Base-by-base conservation (phyloP, 2,797 vertebrate species). In the Enteromius thamalakanensis region DNA sequence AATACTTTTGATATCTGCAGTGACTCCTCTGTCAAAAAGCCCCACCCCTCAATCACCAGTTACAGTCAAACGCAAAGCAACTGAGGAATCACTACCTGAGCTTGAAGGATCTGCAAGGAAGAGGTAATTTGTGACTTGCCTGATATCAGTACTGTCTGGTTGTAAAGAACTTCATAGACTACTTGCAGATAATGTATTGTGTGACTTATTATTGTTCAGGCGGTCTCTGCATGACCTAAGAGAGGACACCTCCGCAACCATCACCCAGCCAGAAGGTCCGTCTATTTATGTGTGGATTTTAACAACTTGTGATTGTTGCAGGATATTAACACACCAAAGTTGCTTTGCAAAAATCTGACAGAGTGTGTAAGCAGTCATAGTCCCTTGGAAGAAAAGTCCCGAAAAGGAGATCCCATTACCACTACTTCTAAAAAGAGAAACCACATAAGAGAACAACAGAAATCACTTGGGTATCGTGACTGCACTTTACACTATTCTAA, bases 191-290 rank as follows among this genome's bases (percentile, higher is more conserved):
- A 23, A 34, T 58, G 21, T 68, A 9, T 79, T 60, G 5, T 15
- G 23, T 26, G 42, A 14, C 58, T 45, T 86, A 2, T 84, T 69
- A 71, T 82, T 67, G 71, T 83, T 71, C 82, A 91, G 90, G 79
- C 86, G 87, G 23, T 90, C 89, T 55, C 62, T 91, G 49, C 90
- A 90, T 74, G 90, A 91, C 82, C 87, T 90, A 49, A 84, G 88
- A 77, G 85, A 85, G 6, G 86, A 86, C 53, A 67, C 4, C 14
- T 68, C 42, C 6, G 70, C 84, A 23, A 5, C 77, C 29, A 47
- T 42, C 51, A 81, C 74, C 37, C 88, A 86, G 17, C 65, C 79
- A 32, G 76, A 85, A 53, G 87, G 90, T 89, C 14, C 86, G 84
- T 72, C 29, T 17, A n/a, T 45, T 58, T 49, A 34, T 19, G 3